phyloP scores from a whole-genome alignment of 2,797 vertebrate genomes.

The Malacoctenus gilli region DNA sequence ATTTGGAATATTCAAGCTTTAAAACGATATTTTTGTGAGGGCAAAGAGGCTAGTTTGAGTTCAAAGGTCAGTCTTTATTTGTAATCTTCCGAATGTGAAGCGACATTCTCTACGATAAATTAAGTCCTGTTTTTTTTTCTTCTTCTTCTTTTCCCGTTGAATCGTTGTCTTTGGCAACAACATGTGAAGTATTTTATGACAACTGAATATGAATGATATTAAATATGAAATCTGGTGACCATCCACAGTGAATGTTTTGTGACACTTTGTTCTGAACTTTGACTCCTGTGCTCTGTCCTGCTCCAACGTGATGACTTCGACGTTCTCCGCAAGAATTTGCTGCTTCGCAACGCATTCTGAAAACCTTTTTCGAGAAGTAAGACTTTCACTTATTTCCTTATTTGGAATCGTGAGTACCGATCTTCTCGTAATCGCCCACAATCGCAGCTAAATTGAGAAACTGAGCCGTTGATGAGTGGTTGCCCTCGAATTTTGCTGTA shows the following conservation, averaged over 20 bases:
- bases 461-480: no score
- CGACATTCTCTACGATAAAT: slow-evolving; percentile 52
- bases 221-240: slow-evolving; percentile 73
- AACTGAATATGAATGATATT: slow-evolving; percentile 66
- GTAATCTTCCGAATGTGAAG: slow-evolving; percentile 61
- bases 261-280: slow-evolving; percentile 13
- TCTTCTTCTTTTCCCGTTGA: slow-evolving; percentile 61
- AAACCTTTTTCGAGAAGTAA: background rate
- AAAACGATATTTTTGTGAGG: slow-evolving; percentile 74
- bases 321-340: slow-evolving; percentile 4
- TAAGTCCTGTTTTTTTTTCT: slow-evolving; percentile 53
- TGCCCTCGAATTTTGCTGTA: slow-evolving; percentile 1
- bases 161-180: slow-evolving; percentile 60
- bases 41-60: slow-evolving; percentile 48
- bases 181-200: slow-evolving; percentile 75
- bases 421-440: no score
- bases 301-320: background rate
- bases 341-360: slow-evolving; percentile 20
- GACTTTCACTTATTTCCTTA: no score
- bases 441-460: no score
- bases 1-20: slow-evolving; percentile 70
- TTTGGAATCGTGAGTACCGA: no score
- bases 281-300: background rate
- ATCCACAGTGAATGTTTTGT: slow-evolving; percentile 52
- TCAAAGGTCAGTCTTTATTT: slow-evolving; percentile 57